Evolutionary conservation across 2,797 vertebrate species (phyloP), one percentile per base, ranked within the genome.

Genomic region (Tauraco hartlaubi): DNA sequence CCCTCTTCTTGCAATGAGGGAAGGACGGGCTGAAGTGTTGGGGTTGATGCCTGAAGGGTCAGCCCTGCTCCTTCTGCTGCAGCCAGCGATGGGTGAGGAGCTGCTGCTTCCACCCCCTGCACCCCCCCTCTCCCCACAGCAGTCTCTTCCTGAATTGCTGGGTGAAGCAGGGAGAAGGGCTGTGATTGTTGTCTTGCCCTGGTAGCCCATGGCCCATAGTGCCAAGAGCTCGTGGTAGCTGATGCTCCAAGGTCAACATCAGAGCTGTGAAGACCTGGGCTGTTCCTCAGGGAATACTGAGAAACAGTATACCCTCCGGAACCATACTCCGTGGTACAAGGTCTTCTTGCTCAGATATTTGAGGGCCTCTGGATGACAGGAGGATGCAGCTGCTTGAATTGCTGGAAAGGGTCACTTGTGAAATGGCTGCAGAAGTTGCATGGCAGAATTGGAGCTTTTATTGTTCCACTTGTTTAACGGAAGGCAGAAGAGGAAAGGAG

Each of bases 141-240:
- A 19, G 14, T 13, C 2, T 0, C 29, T 51, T 33, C 29, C 7
- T 44, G 22, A 9, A 29, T 43, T 17, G 17, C 46, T 37, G 64
- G 15, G 41, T 52, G 51, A 82, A 56, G 44, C 33, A 56, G 25
- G 19, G 2, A 0, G 58, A 43, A 54, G 15, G 55, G 3, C 29
- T 75, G 41, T 49, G 41, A 22, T 44, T 16, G 8, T 17, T 66
- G 39, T 15, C 3, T 55, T 49, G 35, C 15, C 25, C 17, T 3
- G 3, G 25, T 29, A 44, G 51, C 16, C 43, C 1, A 1, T 17
- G 2, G 14, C 15, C 31, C 5, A 19, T 48, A n/a, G 12, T 37
- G 5, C 62, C 17, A 22, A 52, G 26, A 76, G 3, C n/a, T 51
- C 22, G 4, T 51, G 46, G 43, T 61, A 9, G 18, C 28, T 61